Conservation (phyloP, 2,797 vertebrate species). For the Hemibagrus guttatus region DNA sequence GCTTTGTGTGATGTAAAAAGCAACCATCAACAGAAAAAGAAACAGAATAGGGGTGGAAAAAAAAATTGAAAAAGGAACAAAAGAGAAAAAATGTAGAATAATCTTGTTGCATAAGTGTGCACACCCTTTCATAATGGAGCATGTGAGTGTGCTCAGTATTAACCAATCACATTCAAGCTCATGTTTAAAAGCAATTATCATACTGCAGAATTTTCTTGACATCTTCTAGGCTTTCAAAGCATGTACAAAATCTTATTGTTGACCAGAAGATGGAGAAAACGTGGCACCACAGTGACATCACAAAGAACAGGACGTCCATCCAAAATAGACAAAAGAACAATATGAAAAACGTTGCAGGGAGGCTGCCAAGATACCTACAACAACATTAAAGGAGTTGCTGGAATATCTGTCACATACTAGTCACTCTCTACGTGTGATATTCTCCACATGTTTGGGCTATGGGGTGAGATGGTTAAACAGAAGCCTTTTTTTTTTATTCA, state of each 20-base stretch:
- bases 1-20: background rate
- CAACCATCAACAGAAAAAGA: background rate
- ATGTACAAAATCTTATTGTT: background rate
- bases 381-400: background rate
- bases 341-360: background rate
- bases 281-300: too few species aligned
- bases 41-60: background rate
- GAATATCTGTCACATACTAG: background rate
- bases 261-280: background rate
- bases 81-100: background rate
- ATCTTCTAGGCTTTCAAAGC: background rate
- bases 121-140: background rate
- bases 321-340: background rate
- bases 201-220: background rate
- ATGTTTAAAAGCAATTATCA: background rate
- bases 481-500: background rate
- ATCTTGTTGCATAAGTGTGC: background rate
- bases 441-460: background rate
- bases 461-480: background rate
- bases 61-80: too few species aligned
- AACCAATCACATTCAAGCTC: background rate
- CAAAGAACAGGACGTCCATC: background rate
- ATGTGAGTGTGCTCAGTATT: background rate
- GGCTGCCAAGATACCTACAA: background rate
- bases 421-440: background rate